These are phyloP conservation scores for Agrilus planipennis DNA, from an alignment of 1,140 invertebrate genomes.

Conservation along the genomic window DNA sequence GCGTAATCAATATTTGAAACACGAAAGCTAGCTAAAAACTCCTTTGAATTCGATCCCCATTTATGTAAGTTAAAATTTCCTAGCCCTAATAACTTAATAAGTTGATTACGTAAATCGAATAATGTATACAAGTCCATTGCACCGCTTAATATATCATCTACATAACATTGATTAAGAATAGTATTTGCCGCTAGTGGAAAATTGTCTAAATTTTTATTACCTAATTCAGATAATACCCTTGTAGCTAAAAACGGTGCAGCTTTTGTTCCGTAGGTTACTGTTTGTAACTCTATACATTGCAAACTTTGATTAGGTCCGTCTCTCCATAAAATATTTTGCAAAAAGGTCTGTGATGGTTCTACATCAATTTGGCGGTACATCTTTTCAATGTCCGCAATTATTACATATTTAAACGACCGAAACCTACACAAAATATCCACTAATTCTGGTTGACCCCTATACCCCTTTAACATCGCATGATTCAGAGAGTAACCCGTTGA, in stretches of 20 bases:
- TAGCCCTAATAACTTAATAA: constrained; percentile 4
- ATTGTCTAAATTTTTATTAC: constrained; percentile 13
- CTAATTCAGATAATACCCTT: constrained; percentile 25
- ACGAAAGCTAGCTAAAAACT: neutral
- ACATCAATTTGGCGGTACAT: constrained; percentile 34
- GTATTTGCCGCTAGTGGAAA: constrained; percentile 20
- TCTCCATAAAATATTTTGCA: constrained; percentile 35
- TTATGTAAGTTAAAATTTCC: constrained; percentile 14
- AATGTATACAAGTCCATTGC: constrained; percentile 8
- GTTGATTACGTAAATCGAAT: constrained; percentile 1
- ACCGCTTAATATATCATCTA: constrained; percentile 36
- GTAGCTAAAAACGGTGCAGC: constrained; percentile 31
- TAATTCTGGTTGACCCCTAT: constrained; percentile 32
- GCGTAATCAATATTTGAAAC: too few relatives aligned
- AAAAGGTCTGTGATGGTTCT: constrained; percentile 23
- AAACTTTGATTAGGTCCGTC: constrained; percentile 14
- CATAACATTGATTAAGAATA: constrained; percentile 33
- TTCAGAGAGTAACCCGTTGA: too few relatives aligned
- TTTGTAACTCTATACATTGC: constrained; percentile 24
- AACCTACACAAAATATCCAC: constrained; percentile 30
- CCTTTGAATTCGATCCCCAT: constrained; percentile 13
- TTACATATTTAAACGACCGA: constrained; percentile 21
- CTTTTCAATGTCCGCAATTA: constrained; percentile 30
- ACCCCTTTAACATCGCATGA: too few relatives aligned
- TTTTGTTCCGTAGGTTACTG: constrained; percentile 21